Conservation (phyloP, 2,888 invertebrate genomes). For the Steinernema carpocapsae region DNA sequence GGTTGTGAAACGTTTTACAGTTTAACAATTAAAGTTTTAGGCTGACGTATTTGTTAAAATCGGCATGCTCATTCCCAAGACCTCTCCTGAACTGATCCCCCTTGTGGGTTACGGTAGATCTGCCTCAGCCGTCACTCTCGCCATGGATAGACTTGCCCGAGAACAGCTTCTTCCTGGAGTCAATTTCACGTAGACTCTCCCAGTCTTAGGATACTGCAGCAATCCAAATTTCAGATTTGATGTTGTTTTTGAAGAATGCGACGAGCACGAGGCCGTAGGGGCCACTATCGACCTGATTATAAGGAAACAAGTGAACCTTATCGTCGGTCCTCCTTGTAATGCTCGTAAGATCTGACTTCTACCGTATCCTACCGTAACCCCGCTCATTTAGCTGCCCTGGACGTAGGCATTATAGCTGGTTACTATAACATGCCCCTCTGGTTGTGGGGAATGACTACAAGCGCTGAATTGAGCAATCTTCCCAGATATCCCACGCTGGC, state of each 20-base stretch:
- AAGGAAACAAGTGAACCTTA: constrained; percentile 48
- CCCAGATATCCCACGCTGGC: constrained; percentile 43
- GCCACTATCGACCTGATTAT: constrained; percentile 37
- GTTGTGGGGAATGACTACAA: constrained; percentile 46
- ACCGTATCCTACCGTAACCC: background rate
- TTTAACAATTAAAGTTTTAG: no score
- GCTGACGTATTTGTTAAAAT: constrained; percentile 4
- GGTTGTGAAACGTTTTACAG: no score
- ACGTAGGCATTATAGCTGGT: constrained; percentile 43
- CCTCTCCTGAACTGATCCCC: background rate
- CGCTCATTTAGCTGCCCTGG: constrained; percentile 44
- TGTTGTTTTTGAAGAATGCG: constrained; percentile 40
- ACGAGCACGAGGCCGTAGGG: constrained; percentile 35
- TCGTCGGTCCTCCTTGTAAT: constrained; percentile 58
- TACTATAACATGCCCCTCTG: constrained; percentile 46
- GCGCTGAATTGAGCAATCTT: constrained; percentile 43
- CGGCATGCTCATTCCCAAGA: constrained; percentile 10
- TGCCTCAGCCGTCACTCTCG: constrained; percentile 38
- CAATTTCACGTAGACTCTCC: no score
- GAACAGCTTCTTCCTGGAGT: constrained; percentile 38
- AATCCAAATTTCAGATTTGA: no score
- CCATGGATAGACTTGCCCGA: constrained; percentile 35
- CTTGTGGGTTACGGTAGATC: constrained; percentile 36
- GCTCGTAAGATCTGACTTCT: constrained; percentile 42
- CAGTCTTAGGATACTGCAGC: no score